Evolutionary conservation across 2,888 invertebrate genomes (phyloP), one percentile per base, ranked within the genome.

Genomic region (Aspidapion aeneum): DNA sequence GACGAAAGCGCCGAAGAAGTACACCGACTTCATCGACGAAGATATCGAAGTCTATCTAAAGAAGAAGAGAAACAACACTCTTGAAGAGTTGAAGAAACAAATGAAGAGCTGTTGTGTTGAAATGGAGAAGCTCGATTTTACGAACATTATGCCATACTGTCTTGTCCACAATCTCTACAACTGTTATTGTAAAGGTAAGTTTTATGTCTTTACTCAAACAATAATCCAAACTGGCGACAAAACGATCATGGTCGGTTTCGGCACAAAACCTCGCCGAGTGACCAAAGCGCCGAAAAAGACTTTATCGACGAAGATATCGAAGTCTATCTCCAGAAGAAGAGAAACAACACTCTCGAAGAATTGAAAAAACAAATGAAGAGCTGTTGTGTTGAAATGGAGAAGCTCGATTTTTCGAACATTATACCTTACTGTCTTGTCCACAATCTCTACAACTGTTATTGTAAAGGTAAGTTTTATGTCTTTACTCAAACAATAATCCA

Each of bases 401-500:
- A 67, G 58, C 56, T 70, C 22, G 63, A 70, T 59, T 69, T 73
- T 20, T 58, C 68, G 1, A 64, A 85, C 70, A 73, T 88, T 55
- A 84, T 85, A 65, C 84, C 85, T 0, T 88, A 84, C 82, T 90
- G 90, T 70, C 85, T 89, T 83, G 80, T 84, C 1, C 90, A 90
- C 73, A 81, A 83, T 69, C 75, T 86, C 57, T 88, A 90, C 71
- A 85, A 85, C 73, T 90, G 90, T 75, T 85, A 85, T 74, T 90
- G 89, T 73, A 83, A 83, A n/a, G n/a, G n/a, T n/a, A n/a, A n/a
- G n/a, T n/a, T n/a, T n/a, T n/a, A n/a, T n/a, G n/a, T 89, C 73
- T 90, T 90, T 77, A 88, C 87, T 17, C 88, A 89, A 71, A 90
- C 90, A 2, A 83, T 90, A 20, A 86, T 90, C 61, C 78, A 87